Evolutionary conservation across 2,113 vertebrate genomes (phyloP).

Genomic region (Macrotis lagotis): DNA sequence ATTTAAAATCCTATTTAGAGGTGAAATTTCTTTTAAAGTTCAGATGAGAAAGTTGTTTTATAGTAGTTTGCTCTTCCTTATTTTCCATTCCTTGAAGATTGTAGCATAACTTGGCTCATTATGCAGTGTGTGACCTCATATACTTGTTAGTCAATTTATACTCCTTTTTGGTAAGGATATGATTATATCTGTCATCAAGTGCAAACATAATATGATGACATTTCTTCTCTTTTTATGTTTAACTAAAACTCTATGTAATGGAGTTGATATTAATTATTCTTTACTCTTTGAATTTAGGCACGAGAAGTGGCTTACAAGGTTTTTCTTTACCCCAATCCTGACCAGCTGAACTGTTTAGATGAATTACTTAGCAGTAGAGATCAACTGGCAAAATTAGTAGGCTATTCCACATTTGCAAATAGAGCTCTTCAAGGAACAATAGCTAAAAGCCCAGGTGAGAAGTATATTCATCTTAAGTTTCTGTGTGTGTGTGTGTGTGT

Average conservation of each 20-base stretch:
- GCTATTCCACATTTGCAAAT: slow-evolving; percentile 93
- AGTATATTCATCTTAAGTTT: neutral
- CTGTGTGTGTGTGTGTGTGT: neutral
- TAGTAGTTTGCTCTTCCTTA: neutral
- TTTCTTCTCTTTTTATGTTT: neutral
- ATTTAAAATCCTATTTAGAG: neutral
- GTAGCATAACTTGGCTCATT: neutral
- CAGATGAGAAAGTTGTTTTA: neutral
- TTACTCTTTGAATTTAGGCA: slow-evolving; percentile 83
- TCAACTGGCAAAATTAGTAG: slow-evolving; percentile 92
- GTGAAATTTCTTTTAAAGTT: slow-evolving; percentile 7
- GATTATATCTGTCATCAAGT: neutral
- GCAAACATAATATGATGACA: neutral
- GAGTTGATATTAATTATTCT: neutral
- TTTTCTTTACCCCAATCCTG: slow-evolving; percentile 91
- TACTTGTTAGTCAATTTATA: neutral
- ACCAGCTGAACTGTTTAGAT: slow-evolving; percentile 89
- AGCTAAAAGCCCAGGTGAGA: slow-evolving; percentile 93
- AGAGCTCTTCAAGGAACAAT: slow-evolving; percentile 96
- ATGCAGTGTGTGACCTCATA: neutral
- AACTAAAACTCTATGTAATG: neutral
- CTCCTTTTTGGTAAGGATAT: neutral
- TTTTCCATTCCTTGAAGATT: neutral
- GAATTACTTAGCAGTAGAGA: slow-evolving; percentile 91
- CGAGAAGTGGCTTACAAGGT: slow-evolving; percentile 97